Evolutionary conservation across 1,140 invertebrate genomes (phyloP), one percentile per base, ranked within the genome.

Genomic region (Pseudachorutes palmiensis): DNA sequence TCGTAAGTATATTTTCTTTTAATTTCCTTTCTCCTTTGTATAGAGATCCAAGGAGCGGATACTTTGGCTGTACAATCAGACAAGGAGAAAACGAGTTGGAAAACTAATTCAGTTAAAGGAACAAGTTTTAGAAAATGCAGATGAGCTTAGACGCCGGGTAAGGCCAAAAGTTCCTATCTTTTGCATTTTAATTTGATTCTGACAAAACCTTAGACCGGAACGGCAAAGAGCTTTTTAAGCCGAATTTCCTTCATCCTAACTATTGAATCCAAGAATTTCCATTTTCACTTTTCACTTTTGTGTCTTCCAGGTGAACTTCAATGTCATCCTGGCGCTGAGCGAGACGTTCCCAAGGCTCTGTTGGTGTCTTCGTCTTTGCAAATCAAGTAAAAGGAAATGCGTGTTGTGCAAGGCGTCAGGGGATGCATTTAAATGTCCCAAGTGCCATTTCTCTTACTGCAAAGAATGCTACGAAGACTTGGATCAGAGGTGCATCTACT

Each of bases 61-160:
- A 24, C 36, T 71, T 14, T 74, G 70, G 70, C 64, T 71, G 5
- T 74, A 74, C 61, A 74, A 74, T 48, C 63, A 74, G 49, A 62
- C 36, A 1, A 31, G 71, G 28, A 67, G 66, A 55, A 65, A 66
- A 51, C 57, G 72, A 31, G 29, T 51, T n/a, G 36, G 65, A 51
- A 57, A 72, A 69, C 22, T 66, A n/a, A n/a, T 5, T 16, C 65
- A 59, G 16, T 30, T 70, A 32, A 67, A 67, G 29, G 60, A 30
- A 2, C 55, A 51, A 19, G 69, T 49, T 1, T 26, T 67, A n/a
- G 60, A 67, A 58, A 70, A 66, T 60, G 64, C 60, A 62, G 64
- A 63, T 28, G 30, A 45, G 51, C 31, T 70, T 19, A n/a, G 55
- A 41, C 64, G 12, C 28, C 24, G 45, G 24, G 64, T 66, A 63